A percentile compares a stretch with the other conserved stretches of the same genome.
These are phyloP conservation scores for Leptothorax acervorum DNA, from an alignment of 2,888 invertebrate genomes.

Conservation along the genomic window DNA sequence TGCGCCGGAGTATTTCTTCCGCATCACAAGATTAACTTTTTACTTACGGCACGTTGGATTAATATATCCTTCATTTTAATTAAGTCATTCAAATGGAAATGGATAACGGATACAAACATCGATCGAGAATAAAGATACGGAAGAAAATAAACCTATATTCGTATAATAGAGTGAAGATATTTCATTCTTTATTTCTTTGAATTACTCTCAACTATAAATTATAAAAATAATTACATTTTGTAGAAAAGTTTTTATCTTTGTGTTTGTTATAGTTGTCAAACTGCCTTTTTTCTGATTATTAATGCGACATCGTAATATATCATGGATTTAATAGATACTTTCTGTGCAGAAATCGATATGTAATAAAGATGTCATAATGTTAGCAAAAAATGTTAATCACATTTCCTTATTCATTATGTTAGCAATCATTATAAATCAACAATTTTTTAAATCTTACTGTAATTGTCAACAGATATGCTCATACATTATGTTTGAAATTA, in stretches of 20 bases:
- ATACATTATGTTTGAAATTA: background rate
- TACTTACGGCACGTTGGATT: background rate
- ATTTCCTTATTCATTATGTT: background rate
- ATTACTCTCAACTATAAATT: background rate
- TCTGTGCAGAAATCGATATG: background rate
- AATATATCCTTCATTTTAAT: slow-evolving; percentile 3
- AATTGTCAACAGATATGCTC: background rate
- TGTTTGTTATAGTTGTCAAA: background rate
- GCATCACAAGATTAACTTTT: background rate
- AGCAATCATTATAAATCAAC: background rate
- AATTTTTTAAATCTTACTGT: slow-evolving; percentile 1
- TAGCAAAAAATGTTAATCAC: background rate
- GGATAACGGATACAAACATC: background rate
- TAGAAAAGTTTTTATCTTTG: background rate
- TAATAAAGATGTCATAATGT: slow-evolving; percentile 1
- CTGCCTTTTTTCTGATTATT: background rate
- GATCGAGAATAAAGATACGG: background rate
- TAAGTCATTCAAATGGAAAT: slow-evolving; percentile 20
- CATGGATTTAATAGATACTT: background rate
- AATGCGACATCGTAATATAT: background rate
- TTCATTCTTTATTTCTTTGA: background rate
- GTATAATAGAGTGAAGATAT: background rate
- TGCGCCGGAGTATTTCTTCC: slow-evolving; percentile 34
- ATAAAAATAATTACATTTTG: slow-evolving; percentile 13
- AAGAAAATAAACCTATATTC: background rate